These are phyloP conservation scores for Melanerpes aurifrons DNA, from an alignment of 2,113 vertebrate species.

Conservation along the genomic window DNA sequence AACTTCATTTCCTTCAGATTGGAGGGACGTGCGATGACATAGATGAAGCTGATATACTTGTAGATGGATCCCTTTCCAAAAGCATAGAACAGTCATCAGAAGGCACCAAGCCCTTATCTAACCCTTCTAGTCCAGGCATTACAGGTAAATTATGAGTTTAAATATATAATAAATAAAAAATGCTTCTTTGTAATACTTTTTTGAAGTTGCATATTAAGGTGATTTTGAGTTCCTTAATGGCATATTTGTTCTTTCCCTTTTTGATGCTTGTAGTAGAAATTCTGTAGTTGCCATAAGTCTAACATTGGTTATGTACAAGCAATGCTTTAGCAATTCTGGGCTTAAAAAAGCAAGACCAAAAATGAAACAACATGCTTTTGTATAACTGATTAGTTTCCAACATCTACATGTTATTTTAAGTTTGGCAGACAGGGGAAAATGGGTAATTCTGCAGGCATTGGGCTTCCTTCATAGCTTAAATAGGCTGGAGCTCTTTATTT, in stretches of 20 bases:
- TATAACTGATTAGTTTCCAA: not conserved
- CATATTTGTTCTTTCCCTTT: not conserved
- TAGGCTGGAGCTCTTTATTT: not conserved
- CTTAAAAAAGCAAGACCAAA: not conserved
- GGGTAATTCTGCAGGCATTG: not conserved
- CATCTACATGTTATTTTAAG: not conserved
- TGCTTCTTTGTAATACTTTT: not conserved
- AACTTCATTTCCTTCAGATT: slow-evolving; percentile 99
- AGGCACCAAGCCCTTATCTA: slow-evolving; percentile 92
- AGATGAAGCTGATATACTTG: slow-evolving; percentile 97
- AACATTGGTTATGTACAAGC: not conserved
- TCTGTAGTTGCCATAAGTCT: not conserved
- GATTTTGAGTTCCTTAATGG: not conserved
- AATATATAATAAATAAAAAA: not conserved
- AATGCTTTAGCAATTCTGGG: not conserved
- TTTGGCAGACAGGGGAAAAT: not conserved
- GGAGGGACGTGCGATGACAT: slow-evolving; percentile 97
- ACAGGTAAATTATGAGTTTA: slow-evolving; percentile 80
- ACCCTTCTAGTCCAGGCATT: slow-evolving; percentile 96
- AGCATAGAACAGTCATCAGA: slow-evolving; percentile 90
- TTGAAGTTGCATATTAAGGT: not conserved
- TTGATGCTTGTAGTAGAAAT: not conserved
- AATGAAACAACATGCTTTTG: not conserved
- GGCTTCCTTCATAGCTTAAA: not conserved
- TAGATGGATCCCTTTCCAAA: slow-evolving; percentile 95